Evolutionary conservation across 2,797 vertebrate species (phyloP).

Genomic region (Clarias platycephalus): DNA sequence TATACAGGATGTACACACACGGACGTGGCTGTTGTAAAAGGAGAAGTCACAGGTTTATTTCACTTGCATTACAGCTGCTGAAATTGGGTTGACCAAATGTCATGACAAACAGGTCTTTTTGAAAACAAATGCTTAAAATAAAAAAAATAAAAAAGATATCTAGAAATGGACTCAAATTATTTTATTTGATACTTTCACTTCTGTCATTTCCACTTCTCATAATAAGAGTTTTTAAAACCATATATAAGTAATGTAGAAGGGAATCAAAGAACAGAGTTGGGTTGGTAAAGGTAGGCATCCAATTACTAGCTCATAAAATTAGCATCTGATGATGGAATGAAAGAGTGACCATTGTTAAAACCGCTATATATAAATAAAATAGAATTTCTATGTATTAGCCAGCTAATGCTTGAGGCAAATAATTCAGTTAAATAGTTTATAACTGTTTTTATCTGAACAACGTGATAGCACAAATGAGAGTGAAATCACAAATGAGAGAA

Average conservation of each 20-base stretch:
- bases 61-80: neutral
- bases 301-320: neutral
- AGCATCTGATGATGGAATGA: neutral
- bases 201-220: neutral
- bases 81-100: neutral
- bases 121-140: neutral
- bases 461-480: neutral
- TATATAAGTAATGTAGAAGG: neutral
- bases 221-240: neutral
- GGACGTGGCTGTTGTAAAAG: neutral
- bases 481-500: neutral
- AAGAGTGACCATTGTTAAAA: neutral
- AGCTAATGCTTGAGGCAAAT: neutral
- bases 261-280: neutral
- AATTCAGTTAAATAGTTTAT: neutral
- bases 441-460: neutral
- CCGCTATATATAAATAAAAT: too few species aligned
- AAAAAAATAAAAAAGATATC: neutral
- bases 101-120: slow-evolving; percentile 24
- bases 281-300: neutral
- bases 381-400: neutral
- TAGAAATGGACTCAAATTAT: neutral
- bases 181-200: slow-evolving; percentile 1
- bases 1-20: slow-evolving; percentile 17
- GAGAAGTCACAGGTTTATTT: neutral